phyloP scores from a whole-genome alignment of 1,140 invertebrate genomes.

The Caenorhabditis briggsae region DNA sequence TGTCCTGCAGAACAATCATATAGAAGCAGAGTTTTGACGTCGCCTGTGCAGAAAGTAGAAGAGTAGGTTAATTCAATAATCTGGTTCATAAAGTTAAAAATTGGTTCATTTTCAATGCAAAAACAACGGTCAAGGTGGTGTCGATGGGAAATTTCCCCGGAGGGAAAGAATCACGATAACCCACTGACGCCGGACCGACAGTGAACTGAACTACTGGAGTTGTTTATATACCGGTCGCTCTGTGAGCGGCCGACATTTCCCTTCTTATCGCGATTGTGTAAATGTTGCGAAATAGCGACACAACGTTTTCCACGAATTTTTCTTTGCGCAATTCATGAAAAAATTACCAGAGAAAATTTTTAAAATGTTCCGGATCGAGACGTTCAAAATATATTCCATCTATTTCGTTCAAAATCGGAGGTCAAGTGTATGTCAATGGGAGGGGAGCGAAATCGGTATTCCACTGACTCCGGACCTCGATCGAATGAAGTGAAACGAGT shows the following conservation, averaged over 20 bases:
- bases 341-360: no score
- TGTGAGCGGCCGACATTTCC: neutral
- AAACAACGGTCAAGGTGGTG: constrained; percentile 22
- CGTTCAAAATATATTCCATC: no score
- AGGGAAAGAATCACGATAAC: neutral
- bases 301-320: no score
- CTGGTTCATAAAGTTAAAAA: no score
- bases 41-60: no score
- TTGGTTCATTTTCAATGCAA: no score
- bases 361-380: no score
- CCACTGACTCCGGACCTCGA: constrained; percentile 18
- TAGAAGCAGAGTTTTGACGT: no score
- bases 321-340: constrained; percentile 11
- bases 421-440: constrained; percentile 12
- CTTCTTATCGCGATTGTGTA: neutral
- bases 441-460: neutral
- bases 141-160: constrained; percentile 3
- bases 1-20: no score
- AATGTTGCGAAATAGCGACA: neutral
- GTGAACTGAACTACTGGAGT: neutral
- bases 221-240: neutral
- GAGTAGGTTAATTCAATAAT: no score
- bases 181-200: constrained; percentile 23
- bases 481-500: neutral
- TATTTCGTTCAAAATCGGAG: neutral